Conservation (phyloP, 2,113 vertebrate genomes). For the Phrynosoma platyrhinos region DNA sequence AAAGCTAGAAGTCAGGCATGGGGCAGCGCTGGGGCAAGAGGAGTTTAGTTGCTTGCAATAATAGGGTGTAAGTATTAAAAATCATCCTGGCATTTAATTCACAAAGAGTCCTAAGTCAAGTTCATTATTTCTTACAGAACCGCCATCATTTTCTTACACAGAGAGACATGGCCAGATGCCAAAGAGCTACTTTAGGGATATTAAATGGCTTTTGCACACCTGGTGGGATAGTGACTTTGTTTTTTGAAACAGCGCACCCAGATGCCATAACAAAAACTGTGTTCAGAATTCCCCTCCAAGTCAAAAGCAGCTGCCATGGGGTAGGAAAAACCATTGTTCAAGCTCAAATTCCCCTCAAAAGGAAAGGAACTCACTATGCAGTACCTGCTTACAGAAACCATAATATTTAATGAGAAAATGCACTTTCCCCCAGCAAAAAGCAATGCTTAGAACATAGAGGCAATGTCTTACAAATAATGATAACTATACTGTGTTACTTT, state of each 20-base stretch:
- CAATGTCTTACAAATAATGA: not conserved
- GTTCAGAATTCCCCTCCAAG: not conserved
- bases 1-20: conserved; percentile 47
- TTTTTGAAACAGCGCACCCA: not conserved
- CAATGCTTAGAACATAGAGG: not conserved
- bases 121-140: not conserved
- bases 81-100: conserved; percentile 50
- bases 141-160: not conserved
- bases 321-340: not conserved
- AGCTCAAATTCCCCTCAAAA: not conserved
- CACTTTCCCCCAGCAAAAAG: not conserved
- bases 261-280: not conserved
- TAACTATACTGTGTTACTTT: not conserved
- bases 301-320: not conserved
- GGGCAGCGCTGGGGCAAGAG: not conserved
- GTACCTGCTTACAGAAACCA: not conserved
- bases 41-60: conserved; percentile 46
- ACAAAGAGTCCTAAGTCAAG: conserved; percentile 6
- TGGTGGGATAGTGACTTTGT: not conserved
- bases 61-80: conserved; percentile 51
- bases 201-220: not conserved
- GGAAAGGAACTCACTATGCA: not conserved
- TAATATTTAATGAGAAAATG: conserved; percentile 8
- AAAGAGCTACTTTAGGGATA: conserved; percentile 9
- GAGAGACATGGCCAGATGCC: not conserved